Evolutionary conservation across 2,797 vertebrate genomes (phyloP).

Genomic region (Psittacula echo): DNA sequence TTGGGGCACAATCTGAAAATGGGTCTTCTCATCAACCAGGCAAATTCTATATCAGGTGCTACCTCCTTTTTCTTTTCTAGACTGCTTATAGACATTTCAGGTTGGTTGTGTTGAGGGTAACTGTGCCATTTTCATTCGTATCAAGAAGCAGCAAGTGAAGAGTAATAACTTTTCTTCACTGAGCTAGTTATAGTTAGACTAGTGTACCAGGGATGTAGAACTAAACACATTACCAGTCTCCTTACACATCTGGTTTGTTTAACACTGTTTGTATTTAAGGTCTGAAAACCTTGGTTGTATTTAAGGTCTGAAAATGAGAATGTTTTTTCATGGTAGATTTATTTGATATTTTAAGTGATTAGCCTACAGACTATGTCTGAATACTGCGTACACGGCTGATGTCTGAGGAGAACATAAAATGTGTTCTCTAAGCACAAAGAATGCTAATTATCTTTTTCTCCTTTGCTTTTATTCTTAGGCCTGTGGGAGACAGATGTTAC

Average conservation of each 20-base stretch:
- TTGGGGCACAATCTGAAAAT: neutral
- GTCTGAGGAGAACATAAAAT: neutral
- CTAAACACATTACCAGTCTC: neutral
- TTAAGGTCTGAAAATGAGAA: neutral
- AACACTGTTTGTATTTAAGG: neutral
- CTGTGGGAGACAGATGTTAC: neutral
- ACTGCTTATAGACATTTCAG: neutral
- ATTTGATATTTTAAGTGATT: slow-evolving; percentile 27
- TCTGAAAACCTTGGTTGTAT: neutral
- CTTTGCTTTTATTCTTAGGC: neutral
- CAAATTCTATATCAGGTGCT: neutral
- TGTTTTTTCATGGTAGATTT: neutral
- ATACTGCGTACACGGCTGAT: neutral
- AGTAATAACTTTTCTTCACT: neutral
- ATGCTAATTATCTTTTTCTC: neutral
- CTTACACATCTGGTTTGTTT: neutral
- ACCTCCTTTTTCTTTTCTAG: neutral
- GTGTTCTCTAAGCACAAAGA: neutral
- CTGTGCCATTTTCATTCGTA: neutral
- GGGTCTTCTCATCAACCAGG: neutral
- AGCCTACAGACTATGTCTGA: neutral
- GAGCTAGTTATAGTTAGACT: neutral
- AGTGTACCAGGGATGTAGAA: neutral
- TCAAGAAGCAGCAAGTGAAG: neutral
- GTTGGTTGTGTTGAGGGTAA: neutral